Percentiles rank a stretch among this genome's conserved stretches.
These are phyloP conservation scores for Cepaea nemoralis DNA, from an alignment of 1,140 invertebrate genomes.

Conservation along the genomic window DNA sequence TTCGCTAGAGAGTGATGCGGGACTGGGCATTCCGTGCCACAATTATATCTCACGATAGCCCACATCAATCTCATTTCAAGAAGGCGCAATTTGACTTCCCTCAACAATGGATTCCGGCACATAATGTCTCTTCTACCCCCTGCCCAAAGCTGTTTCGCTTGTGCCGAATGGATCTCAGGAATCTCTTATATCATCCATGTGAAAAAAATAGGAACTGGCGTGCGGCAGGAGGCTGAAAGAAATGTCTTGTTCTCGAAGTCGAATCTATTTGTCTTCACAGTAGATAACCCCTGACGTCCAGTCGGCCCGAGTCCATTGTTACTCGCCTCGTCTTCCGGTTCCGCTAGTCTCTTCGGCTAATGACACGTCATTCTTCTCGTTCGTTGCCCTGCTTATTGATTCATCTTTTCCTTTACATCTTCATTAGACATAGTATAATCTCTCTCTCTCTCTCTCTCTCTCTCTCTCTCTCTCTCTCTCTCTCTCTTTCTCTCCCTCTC, in stretches of 20 bases:
- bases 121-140: not conserved
- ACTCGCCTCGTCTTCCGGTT: conserved; percentile 29
- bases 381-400: conserved; percentile 5
- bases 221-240: conserved; percentile 7
- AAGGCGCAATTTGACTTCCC: conserved; percentile 5
- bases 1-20: not conserved
- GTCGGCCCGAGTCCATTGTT: conserved; percentile 28
- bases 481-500: conserved; percentile 5
- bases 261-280: conserved; percentile 30
- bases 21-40: not conserved
- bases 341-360: conserved; percentile 28
- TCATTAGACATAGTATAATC: not conserved
- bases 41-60: not conserved
- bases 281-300: conserved; percentile 35
- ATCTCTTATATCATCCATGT: not conserved
- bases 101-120: not conserved
- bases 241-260: not conserved
- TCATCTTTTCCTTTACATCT: conserved; percentile 7
- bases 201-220: conserved; percentile 4
- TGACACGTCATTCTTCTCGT: conserved; percentile 30
- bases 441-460: too few species aligned
- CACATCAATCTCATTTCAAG: not conserved
- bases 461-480: not conserved
- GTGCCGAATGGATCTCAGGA: not conserved
- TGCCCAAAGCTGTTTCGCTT: not conserved